Evolutionary conservation across 2,113 vertebrate species (phyloP).

Genomic region (Podarcis cretensis): DNA sequence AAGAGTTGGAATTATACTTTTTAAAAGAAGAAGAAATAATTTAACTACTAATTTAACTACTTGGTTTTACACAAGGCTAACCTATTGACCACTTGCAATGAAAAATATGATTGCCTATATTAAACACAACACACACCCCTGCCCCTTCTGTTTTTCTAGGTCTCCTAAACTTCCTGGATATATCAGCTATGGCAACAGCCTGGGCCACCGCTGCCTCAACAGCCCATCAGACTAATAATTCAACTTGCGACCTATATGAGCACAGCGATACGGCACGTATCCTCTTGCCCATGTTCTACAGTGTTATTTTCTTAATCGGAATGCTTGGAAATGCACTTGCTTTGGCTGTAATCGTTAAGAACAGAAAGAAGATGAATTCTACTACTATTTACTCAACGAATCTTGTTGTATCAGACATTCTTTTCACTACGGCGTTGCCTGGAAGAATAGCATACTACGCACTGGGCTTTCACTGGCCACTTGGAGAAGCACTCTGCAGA

Average conservation of each 20-base stretch:
- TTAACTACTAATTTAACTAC: conserved; percentile 21
- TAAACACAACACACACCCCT: conserved; percentile 30
- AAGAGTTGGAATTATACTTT: background rate
- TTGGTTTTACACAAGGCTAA: conserved; percentile 38
- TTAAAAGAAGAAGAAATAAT: conserved; percentile 7
- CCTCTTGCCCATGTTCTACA: conserved; percentile 86
- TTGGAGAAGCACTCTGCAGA: conserved; percentile 86
- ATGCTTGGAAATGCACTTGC: conserved; percentile 89
- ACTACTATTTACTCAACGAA: conserved; percentile 96
- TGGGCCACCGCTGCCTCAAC: background rate
- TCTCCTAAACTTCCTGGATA: conserved; percentile 45
- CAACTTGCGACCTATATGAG: conserved; percentile 83
- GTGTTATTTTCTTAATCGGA: conserved; percentile 83
- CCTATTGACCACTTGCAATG: background rate
- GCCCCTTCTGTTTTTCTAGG: conserved; percentile 49
- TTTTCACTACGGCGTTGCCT: conserved; percentile 88
- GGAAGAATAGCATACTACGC: conserved; percentile 89
- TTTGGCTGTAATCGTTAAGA: conserved; percentile 88
- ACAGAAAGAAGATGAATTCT: conserved; percentile 95
- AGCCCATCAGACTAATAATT: conserved; percentile 32
- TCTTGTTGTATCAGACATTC: conserved; percentile 92
- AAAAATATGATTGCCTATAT: conserved; percentile 11
- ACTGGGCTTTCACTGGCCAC: conserved; percentile 89
- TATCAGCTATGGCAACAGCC: conserved; percentile 57
- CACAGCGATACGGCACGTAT: conserved; percentile 84